These are phyloP conservation scores for Pyralis farinalis DNA, from an alignment of 2,888 invertebrate species.

Conservation along the genomic window DNA sequence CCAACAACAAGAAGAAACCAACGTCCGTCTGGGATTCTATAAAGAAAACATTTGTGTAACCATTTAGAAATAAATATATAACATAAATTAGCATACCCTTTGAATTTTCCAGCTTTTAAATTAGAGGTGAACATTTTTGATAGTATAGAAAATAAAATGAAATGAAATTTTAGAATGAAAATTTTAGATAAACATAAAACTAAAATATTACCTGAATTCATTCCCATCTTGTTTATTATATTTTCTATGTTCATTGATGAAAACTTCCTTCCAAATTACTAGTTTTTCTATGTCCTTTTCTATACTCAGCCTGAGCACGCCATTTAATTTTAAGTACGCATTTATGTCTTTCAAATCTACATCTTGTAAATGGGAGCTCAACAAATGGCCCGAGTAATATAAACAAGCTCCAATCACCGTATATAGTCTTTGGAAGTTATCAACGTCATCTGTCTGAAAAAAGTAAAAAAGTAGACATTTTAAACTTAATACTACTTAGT, in stretches of 20 bases:
- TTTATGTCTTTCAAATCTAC: conserved; percentile 88
- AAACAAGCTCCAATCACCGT: conserved; percentile 84
- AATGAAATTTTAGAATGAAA: too few species aligned
- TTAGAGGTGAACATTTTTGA: too few species aligned
- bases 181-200: background rate
- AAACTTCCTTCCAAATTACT: conserved; percentile 89
- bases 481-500: too few species aligned
- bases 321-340: conserved; percentile 87
- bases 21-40: conserved; percentile 81
- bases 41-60: too few species aligned
- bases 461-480: too few species aligned
- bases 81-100: too few species aligned
- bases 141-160: too few species aligned
- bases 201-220: conserved; percentile 50
- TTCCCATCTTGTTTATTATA: conserved; percentile 44
- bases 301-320: conserved; percentile 85
- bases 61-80: too few species aligned
- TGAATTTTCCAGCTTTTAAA: too few species aligned
- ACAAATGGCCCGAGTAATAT: conserved; percentile 85
- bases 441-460: conserved; percentile 87
- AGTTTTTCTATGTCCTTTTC: conserved; percentile 85
- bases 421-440: conserved; percentile 87
- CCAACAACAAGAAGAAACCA: conserved; percentile 89
- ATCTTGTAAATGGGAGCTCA: conserved; percentile 89
- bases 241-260: conserved; percentile 71